Evolutionary conservation across 1,140 invertebrate genomes (phyloP), one percentile per base, ranked within the genome.

Genomic region (Zaprionus nigranus): DNA sequence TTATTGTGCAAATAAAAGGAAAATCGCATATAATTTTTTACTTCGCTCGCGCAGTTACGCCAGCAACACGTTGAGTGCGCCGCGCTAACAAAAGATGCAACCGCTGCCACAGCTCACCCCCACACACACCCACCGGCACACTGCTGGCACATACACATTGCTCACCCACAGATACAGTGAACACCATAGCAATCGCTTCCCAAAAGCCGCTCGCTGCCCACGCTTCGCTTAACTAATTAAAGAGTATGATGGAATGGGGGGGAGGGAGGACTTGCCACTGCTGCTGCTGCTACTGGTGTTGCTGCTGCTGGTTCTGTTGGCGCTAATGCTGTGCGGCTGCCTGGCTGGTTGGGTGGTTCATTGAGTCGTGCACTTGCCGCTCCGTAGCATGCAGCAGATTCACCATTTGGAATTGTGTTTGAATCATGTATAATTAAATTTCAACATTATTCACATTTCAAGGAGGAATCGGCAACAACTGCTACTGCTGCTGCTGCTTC

Each of bases 341-440:
- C 67, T 46, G 69, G 22, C 62, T 63, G 30, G 69, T 67, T 73
- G 68, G 64, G 38, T 59, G 69, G 77, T 67, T 79, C 83, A 80
- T 87, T 87, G 66, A 80, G 63, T 80, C 70, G 73, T 71, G 60
- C 58, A 58, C 49, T 58, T 49, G 61, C 56, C 51, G 30, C 34
- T 53, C 20, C 56, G 63, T 67, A 30, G 28, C 53, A 34, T 34
- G 30, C 30, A 34, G 78, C 81, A 78, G 84, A 83, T 81, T 87
- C 75, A 88, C 65, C 75, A 81, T 81, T 69, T 64, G 67, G 65
- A 80, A 87, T 83, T 87, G 73, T 81, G 70, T 78, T 81, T 88
- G 78, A 87, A 87, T 87, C 81, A 88, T 88, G 84, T 88, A 83
- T 83, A 88, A 88, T 87, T 87, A 81, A 88, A 83, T 83, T 88